Evolutionary conservation across 2,888 invertebrate genomes (phyloP), one percentile per base, ranked within the genome.

Genomic region (Eudemis profundana): DNA sequence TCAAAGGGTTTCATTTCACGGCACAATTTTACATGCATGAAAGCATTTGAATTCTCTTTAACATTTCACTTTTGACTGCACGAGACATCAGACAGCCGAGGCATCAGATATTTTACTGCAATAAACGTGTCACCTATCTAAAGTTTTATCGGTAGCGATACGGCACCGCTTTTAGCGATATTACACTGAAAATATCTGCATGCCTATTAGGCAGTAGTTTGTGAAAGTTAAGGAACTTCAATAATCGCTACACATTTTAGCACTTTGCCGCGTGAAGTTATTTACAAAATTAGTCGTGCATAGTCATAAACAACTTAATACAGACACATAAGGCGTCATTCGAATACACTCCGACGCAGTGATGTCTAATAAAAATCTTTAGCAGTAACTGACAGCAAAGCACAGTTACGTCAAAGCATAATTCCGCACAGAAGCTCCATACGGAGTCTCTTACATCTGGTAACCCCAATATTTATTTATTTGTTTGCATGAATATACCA

Each of bases 111-210:
- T 49, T 50, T 40, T 59, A 21, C 49, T 44, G 36, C 36, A 36
- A 44, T 49, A 29, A 29, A 47, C 51, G 50, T 51, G 40, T 49
- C 49, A 49, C 42, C 10, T 38, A 59, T 44, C 57, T 51, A 27
- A 44, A 44, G 42, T 23, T 44, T 50, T 59, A 64, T 64, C 49
- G 42, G 57, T 12, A 57, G 64, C 64, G 57, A 63, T 59, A 64
- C 17, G 27, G 50, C 23, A 59, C 51, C 49, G 42, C 33, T 36
- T 57, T 64, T 57, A 64, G 50, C 57, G 29, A n/a, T 36, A 36
- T 3, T 40, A 40, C 36, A 14, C 50, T 61, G 8, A 10, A 46
- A 12, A 51, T 44, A 19, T 33, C 36, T 49, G 38, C 38, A 42
- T 17, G 12, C 21, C 44, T 44, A 46, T 46, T 10, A 8, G 2